Evolutionary conservation across 2,797 vertebrate genomes (phyloP), one percentile per base, ranked within the genome.

Genomic region (Alectoris magna): DNA sequence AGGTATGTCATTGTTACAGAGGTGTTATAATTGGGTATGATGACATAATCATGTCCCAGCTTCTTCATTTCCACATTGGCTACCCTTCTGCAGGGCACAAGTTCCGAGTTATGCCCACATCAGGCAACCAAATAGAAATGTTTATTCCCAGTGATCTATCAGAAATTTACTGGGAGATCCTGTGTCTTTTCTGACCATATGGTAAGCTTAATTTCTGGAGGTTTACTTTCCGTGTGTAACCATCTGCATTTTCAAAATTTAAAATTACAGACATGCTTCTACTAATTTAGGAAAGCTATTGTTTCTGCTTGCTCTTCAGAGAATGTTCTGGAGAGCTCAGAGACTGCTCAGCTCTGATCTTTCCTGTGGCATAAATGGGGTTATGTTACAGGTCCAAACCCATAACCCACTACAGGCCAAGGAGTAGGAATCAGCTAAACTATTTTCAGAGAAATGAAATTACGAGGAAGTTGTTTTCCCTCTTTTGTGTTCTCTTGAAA

Each of bases 401-500:
- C 2, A 0, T 80, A 66, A 73, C 64, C 14, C 12, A n/a, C 38
- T 44, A 58, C 60, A 90, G 43, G 23, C 34, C 53, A 76, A 91
- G 84, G 22, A 6, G 10, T 44, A 83, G 63, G 31, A 70, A 70
- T 29, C 36, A 62, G 36, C 31, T 70, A 70, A 66, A 79, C 60
- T 68, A 36, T 94, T 91, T 91, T 91, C 81, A 73, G 41, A 55
- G 46, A 87, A 91, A 66, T 21, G 22, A 56, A 77, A 64, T 94
- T 88, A 87, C 23, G 26, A 80, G 23, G 34, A 92, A 84, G 41
- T 41, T 60, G 16, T 19, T 62, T 77, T 56, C 6, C 6, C 10
- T 80, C 29, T 88, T 0, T 90, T 87, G 58, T 1, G 2, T 90
- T 56, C 31, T 5, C 13, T 67, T 94, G 38, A 87, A 87, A 67